Conservation (phyloP, 2,113 vertebrate genomes). For the Misgurnus mizolepis region DNA sequence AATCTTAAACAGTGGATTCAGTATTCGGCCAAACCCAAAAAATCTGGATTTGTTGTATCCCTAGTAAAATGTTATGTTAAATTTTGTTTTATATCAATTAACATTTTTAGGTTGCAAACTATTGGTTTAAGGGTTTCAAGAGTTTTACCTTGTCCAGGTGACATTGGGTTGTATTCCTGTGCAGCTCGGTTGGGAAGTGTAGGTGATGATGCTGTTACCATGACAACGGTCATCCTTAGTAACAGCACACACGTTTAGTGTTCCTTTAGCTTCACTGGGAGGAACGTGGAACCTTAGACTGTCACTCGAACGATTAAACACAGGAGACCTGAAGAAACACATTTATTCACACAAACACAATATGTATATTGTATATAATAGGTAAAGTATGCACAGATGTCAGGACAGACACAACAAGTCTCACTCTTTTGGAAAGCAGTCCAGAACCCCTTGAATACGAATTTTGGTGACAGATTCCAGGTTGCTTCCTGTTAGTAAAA, state of each 20-base stretch:
- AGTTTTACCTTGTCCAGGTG: slow-evolving; percentile 79
- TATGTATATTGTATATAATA: neutral
- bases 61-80: too few relatives aligned
- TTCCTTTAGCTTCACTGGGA: slow-evolving; percentile 75
- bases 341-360: slow-evolving; percentile 25
- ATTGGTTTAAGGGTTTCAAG: too few relatives aligned
- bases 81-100: too few relatives aligned
- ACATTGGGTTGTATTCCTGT: slow-evolving; percentile 67
- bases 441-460: slow-evolving; percentile 74
- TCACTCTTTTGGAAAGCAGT: slow-evolving; percentile 73
- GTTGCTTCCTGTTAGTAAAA: slow-evolving; percentile 79
- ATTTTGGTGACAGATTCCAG: slow-evolving; percentile 75
- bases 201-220: slow-evolving; percentile 66
- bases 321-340: slow-evolving; percentile 66
- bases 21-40: too few relatives aligned
- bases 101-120: too few relatives aligned
- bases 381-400: too few relatives aligned
- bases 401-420: slow-evolving; percentile 13
- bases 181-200: slow-evolving; percentile 75
- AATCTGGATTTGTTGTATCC: too few relatives aligned
- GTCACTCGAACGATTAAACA: slow-evolving; percentile 66
- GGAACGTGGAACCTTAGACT: slow-evolving; percentile 78
- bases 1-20: too few relatives aligned
- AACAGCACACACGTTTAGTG: slow-evolving; percentile 75
- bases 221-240: slow-evolving; percentile 68